Percentiles rank a stretch among this genome's conserved stretches.
Evolutionary conservation across 2,113 vertebrate genomes (phyloP).

Genomic region (Diphyllodes magnificus): DNA sequence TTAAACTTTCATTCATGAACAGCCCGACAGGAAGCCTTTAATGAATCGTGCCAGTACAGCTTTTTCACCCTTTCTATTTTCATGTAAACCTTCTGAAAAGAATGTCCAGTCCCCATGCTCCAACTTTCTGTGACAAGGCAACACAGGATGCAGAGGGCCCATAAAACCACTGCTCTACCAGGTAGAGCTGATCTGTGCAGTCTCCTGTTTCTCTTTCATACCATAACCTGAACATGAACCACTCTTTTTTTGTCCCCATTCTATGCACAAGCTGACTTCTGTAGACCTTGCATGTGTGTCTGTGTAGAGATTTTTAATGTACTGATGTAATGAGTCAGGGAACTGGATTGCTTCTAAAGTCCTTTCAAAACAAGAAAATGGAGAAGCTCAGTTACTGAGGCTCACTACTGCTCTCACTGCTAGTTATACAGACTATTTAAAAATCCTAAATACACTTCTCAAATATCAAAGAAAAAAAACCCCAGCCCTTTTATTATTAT

Average conservation of each 20-base stretch:
- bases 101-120: background rate
- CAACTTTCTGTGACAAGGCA: background rate
- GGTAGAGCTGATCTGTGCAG: background rate
- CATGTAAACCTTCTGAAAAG: background rate
- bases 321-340: background rate
- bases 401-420: background rate
- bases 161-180: rapidly evolving
- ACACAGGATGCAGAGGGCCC: rapidly evolving
- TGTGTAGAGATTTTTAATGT: background rate
- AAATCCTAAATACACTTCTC: background rate
- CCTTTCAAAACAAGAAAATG: background rate
- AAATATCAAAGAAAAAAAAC: background rate
- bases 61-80: background rate
- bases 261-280: background rate
- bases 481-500: background rate
- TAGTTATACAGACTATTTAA: background rate
- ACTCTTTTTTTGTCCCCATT: background rate
- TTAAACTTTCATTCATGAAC: background rate
- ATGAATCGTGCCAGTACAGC: background rate
- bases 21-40: background rate
- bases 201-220: rapidly evolving
- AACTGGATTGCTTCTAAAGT: background rate
- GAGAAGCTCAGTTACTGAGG: background rate
- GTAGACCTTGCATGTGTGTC: background rate
- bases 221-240: background rate